These are phyloP conservation scores for Atlantisia rogersi DNA, from an alignment of 2,113 vertebrate genomes.

Conservation along the genomic window DNA sequence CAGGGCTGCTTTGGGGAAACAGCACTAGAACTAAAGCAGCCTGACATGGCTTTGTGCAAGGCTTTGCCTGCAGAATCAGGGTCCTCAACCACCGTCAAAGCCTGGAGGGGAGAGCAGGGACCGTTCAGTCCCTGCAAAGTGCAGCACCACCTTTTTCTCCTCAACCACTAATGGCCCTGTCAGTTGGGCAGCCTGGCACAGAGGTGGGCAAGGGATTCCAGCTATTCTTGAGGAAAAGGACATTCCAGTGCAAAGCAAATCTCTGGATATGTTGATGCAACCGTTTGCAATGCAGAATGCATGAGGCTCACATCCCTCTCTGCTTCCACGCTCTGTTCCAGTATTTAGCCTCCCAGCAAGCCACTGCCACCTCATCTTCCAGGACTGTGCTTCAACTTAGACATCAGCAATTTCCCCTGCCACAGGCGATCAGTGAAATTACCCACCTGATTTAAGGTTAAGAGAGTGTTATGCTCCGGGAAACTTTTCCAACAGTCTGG, in stretches of 20 bases:
- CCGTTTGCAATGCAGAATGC: background rate
- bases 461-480: background rate
- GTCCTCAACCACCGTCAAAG: accelerated
- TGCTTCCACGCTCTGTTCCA: background rate
- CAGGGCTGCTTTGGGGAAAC: background rate
- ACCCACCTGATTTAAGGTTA: conserved; percentile 11
- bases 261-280: background rate
- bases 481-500: background rate
- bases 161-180: background rate
- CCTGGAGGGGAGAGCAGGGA: background rate
- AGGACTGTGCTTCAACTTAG: background rate
- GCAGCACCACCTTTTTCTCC: background rate
- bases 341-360: conserved; percentile 24
- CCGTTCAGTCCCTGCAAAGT: background rate
- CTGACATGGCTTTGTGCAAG: background rate
- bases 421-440: background rate
- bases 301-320: background rate
- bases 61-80: background rate
- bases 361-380: background rate
- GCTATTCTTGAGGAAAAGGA: background rate
- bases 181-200: background rate
- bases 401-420: conserved; percentile 22
- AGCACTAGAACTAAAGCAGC: background rate
- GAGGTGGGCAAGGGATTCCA: background rate
- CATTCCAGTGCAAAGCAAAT: background rate